phyloP scores from a whole-genome alignment of 2,113 vertebrate species.

The Chlorodrepanis virens region DNA sequence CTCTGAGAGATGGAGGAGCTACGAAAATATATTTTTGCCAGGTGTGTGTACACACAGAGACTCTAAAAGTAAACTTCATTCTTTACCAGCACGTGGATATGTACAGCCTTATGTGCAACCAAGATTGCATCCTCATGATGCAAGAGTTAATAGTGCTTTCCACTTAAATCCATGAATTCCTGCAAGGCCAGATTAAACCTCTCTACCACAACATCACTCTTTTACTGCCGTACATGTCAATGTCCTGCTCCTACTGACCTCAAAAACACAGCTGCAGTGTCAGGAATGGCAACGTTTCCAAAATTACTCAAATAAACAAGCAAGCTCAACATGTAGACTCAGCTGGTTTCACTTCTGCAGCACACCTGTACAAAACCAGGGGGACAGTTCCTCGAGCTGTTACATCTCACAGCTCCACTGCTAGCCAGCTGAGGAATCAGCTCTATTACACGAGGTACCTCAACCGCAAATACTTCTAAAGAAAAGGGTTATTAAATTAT shows the following conservation, averaged over 20 bases:
- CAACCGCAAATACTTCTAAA: not conserved
- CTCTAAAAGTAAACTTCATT: not conserved
- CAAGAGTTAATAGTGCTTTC: not conserved
- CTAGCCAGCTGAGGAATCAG: not conserved
- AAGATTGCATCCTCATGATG: not conserved
- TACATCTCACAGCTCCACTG: not conserved
- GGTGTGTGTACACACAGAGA: not conserved
- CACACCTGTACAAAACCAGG: conserved; percentile 42
- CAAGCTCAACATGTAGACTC: not conserved
- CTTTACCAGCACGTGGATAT: fast-evolving
- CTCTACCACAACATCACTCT: conserved; percentile 24
- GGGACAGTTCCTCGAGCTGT: not conserved
- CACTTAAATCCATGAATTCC: not conserved
- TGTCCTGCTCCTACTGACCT: not conserved
- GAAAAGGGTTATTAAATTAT: conserved; percentile 17
- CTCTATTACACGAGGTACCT: not conserved
- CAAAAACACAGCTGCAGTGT: conserved; percentile 47
- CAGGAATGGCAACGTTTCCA: conserved; percentile 1
- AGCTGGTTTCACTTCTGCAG: conserved; percentile 42
- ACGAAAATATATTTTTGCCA: not conserved
- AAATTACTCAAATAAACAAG: conserved; percentile 10
- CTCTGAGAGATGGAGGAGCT: not conserved
- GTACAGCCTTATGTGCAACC: not conserved
- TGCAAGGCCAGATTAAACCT: conserved; percentile 18
- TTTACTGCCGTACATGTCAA: conserved; percentile 3